Evolutionary conservation across 2,888 invertebrate species (phyloP), one percentile per base, ranked within the genome.

Genomic region (Leucophenga montana): DNA sequence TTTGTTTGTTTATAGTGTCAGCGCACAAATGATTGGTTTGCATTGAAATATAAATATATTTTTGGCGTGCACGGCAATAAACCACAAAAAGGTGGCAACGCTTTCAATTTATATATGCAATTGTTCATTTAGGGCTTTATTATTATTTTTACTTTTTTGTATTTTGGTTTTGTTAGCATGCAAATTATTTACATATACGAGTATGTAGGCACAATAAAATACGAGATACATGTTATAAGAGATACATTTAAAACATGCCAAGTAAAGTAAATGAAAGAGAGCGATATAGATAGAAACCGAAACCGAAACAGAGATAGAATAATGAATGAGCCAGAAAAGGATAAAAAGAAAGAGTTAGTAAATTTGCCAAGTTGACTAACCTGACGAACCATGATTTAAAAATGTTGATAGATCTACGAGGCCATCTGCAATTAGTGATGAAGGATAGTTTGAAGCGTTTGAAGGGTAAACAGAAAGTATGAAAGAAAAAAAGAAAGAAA

Each of bases 381-480:
- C 89, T 89, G 89, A 88, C 87, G 86, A 87, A 86, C 88, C 89
- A 81, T 88, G 87, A 85, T 88, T 89, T 80, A 88, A 83, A 85
- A 86, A 88, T 78, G 88, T 87, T 82, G 88, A 87, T 79, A 87
- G 85, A 86, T 89, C 88, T 82, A 87, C 87, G 77, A 86, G 88
- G 77, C 84, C 87, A 88, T 88, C 89, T 88, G 88, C 76, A 88
- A 88, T 82, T 75, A 78, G 71, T 79, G 74, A 44, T 71, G 61
- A 5, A 71, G 69, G 62, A 73, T 62, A 73, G 72, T 66, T 62
- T n/a, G 53, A 67, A 39, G 62, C 13, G n/a, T 14, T 31, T 6
- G 44, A 62, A 13, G 20, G 13, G 44, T 62, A 62, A 39, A 46
- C 0, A 59, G n/a, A 33, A 44, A 62, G n/a, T 44, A 18, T 16